phyloP scores from a whole-genome alignment of 2,888 invertebrate species.

The Netelia melanura region DNA sequence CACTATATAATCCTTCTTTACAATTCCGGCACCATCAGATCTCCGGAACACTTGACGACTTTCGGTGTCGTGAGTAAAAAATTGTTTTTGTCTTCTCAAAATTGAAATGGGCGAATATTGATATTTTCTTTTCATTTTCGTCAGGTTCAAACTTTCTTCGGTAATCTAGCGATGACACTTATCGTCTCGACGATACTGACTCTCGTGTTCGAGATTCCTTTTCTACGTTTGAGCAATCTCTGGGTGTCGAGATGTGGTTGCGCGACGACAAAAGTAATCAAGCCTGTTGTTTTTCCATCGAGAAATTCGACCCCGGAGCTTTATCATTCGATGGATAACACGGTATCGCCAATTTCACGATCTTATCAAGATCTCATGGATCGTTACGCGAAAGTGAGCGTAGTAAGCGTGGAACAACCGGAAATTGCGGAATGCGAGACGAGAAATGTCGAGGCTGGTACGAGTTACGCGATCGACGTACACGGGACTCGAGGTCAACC shows the following conservation, averaged over 20 bases:
- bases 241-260: conserved; percentile 28
- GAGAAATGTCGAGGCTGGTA: neutral
- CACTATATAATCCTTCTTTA: conserved; percentile 80
- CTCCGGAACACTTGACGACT: conserved; percentile 70
- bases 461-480: conserved; percentile 1
- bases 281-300: conserved; percentile 66
- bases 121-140: neutral
- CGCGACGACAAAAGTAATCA: neutral
- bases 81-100: neutral
- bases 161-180: conserved; percentile 77
- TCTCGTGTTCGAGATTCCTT: conserved; percentile 81
- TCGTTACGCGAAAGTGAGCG: conserved; percentile 44
- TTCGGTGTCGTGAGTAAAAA: conserved; percentile 74
- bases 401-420: conserved; percentile 16
- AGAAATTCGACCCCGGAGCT: conserved; percentile 71
- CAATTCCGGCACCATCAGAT: conserved; percentile 75
- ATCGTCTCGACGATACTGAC: conserved; percentile 74
- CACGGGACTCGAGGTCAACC: neutral
- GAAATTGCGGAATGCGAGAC: neutral
- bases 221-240: conserved; percentile 73
- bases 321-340: conserved; percentile 73
- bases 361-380: conserved; percentile 61
- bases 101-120: neutral
- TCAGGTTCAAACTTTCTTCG: conserved; percentile 77
- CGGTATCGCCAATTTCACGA: conserved; percentile 65